Conservation (phyloP, 2,113 vertebrate genomes). For the Xyrauchen texanus region DNA sequence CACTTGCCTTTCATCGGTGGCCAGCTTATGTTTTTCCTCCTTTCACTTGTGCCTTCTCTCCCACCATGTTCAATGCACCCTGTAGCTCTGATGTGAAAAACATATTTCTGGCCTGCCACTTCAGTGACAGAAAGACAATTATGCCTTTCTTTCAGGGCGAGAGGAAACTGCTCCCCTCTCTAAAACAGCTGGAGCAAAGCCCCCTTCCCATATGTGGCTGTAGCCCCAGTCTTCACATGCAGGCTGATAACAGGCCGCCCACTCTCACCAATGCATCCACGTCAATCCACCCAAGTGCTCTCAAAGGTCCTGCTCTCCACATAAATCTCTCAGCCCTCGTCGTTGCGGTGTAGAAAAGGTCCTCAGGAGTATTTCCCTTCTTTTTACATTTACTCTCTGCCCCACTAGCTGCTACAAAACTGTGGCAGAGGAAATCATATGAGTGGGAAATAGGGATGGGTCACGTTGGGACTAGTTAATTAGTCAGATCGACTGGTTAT, state of each 20-base stretch:
- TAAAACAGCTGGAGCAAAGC: slow-evolving; percentile 39
- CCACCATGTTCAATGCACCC: slow-evolving; percentile 16
- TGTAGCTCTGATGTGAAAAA: slow-evolving; percentile 51
- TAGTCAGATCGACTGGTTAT: too few species aligned
- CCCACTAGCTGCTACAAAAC: background rate
- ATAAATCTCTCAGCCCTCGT: slow-evolving; percentile 42
- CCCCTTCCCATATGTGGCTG: slow-evolving; percentile 1
- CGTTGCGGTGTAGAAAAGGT: slow-evolving; percentile 18
- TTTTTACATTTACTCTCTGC: slow-evolving; percentile 8
- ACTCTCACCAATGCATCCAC: slow-evolving; percentile 27
- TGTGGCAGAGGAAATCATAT: slow-evolving; percentile 24
- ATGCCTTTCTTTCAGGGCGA: slow-evolving; percentile 40
- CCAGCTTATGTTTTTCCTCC: slow-evolving; percentile 26
- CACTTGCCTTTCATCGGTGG: slow-evolving; percentile 36
- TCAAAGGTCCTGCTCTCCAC: slow-evolving; percentile 21
- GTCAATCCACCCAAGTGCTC: slow-evolving; percentile 18
- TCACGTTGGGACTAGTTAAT: too few species aligned
- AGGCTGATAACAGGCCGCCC: slow-evolving; percentile 26
- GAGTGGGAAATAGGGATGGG: slow-evolving; percentile 17
- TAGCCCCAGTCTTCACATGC: slow-evolving; percentile 28
- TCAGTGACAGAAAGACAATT: slow-evolving; percentile 42
- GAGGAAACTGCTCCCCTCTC: slow-evolving; percentile 41
- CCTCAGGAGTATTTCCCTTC: slow-evolving; percentile 7
- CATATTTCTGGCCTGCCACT: slow-evolving; percentile 51
- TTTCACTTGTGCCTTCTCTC: slow-evolving; percentile 1